phyloP scores from a whole-genome alignment of 2,797 vertebrate species.

The Mormyrus proboscirostris region DNA sequence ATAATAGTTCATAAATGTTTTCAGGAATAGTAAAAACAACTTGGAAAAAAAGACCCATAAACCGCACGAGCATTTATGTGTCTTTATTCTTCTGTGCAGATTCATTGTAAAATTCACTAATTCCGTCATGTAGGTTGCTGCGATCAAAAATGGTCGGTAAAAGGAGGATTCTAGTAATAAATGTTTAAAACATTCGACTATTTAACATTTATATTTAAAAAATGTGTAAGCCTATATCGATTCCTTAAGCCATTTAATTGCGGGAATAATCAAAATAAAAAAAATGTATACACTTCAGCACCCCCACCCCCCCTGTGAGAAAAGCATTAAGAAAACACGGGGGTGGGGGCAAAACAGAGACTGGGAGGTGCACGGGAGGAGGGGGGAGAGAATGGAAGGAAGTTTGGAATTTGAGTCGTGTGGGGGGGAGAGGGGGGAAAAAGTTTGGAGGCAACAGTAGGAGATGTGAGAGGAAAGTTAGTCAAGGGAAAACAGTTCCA shows the following conservation, averaged over 20 bases:
- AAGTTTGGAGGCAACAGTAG: neutral
- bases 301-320: neutral
- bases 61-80: neutral
- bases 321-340: neutral
- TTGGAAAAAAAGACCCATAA: neutral
- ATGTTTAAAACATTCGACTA: neutral
- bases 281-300: neutral
- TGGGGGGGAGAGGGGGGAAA: constrained; percentile 23
- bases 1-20: neutral
- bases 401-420: constrained; percentile 67
- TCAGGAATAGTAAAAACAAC: neutral
- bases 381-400: constrained; percentile 45
- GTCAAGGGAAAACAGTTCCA: constrained; percentile 32
- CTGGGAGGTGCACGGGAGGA: constrained; percentile 30
- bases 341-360: constrained; percentile 29
- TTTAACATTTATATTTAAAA: neutral
- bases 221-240: neutral
- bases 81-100: neutral
- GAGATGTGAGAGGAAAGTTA: constrained; percentile 2
- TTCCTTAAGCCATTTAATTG: neutral
- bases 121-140: neutral
- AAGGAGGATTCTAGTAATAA: neutral
- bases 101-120: neutral
- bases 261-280: neutral
- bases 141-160: neutral